Evolutionary conservation across 2,888 invertebrate species (phyloP).

Genomic region (Orthonevra nobilis): DNA sequence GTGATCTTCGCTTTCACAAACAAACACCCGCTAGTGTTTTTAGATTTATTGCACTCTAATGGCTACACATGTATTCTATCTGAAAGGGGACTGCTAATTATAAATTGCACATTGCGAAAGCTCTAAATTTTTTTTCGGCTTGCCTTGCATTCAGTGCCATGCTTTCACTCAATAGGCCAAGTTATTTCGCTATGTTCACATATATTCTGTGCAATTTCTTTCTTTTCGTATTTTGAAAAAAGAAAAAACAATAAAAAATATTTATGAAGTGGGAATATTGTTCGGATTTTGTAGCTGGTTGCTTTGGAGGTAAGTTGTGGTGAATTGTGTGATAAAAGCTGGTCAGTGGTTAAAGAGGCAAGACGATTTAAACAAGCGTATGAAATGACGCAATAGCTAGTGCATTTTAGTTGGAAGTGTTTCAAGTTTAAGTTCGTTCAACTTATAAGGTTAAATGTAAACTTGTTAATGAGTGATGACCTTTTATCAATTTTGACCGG

Average conservation of each 20-base stretch:
- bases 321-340: not conserved
- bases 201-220: conserved; percentile 3
- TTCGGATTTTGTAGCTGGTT: conserved; percentile 82
- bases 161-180: conserved; percentile 42
- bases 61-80: conserved; percentile 16
- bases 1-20: no score
- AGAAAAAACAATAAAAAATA: conserved; percentile 13
- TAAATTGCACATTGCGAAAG: conserved; percentile 45
- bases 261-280: conserved; percentile 78
- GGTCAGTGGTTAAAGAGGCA: conserved; percentile 13
- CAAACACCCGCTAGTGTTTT: not conserved
- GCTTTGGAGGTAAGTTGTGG: conserved; percentile 81
- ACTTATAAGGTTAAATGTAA: conserved; percentile 38
- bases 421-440: conserved; percentile 42
- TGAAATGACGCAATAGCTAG: conserved; percentile 51
- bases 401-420: conserved; percentile 21
- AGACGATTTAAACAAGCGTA: no score
- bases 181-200: conserved; percentile 31
- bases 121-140: conserved; percentile 24
- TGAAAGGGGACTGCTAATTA: conserved; percentile 36
- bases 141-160: conserved; percentile 41
- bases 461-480: no score
- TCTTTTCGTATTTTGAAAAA: conserved; percentile 9
- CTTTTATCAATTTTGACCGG: no score
- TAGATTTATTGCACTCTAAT: not conserved